Evolutionary conservation across 1,140 invertebrate genomes (phyloP), one percentile per base, ranked within the genome.

Genomic region (Drosophila seguyi): DNA sequence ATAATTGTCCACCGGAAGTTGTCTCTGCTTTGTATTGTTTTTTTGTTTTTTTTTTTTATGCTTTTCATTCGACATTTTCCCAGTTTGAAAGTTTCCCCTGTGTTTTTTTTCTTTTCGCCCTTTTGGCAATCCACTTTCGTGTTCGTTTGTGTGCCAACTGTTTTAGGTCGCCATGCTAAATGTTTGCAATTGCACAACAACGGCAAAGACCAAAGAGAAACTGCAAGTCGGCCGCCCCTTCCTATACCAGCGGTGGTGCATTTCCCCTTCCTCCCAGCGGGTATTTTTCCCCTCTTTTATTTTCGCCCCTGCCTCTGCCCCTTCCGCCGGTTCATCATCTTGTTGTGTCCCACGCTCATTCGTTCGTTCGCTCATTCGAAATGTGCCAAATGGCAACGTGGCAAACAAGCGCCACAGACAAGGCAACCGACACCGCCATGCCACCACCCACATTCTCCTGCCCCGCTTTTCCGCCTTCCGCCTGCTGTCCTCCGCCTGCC

Each of bases 361-460:
- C 63, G 63, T 62, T 53, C 48, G 59, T 48, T 47, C 68, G 73
- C 60, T 58, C 72, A 75, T 57, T 59, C 61, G 61, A 76, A 76
- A 76, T 76, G 73, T 77, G 75, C 75, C 63, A 78, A 78, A 78
- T 78, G 75, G 75, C 75, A 76, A 76, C 74, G 71, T 75, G 73
- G 73, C 72, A 75, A 75, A 75, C 72, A 75, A 75, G 73, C 52
- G 72, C 50, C 72, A 75, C 69, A 75, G 71, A 77, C 74, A 77
- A 67, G 62, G 62, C 66, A 69, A 52, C 66, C 66, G 66, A 66
- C 66, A 66, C 61, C 22, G 41, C 7, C n/a, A 8, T 11, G 22
- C 36, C 45, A 20, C 52, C 44, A n/a, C n/a, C n/a, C n/a, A n/a
- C n/a, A n/a, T n/a, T 50, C 52, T 27, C 45, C 60, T 39, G 52